These are phyloP conservation scores for Mycogona germanica DNA, from an alignment of 2,888 invertebrate genomes.

Conservation along the genomic window DNA sequence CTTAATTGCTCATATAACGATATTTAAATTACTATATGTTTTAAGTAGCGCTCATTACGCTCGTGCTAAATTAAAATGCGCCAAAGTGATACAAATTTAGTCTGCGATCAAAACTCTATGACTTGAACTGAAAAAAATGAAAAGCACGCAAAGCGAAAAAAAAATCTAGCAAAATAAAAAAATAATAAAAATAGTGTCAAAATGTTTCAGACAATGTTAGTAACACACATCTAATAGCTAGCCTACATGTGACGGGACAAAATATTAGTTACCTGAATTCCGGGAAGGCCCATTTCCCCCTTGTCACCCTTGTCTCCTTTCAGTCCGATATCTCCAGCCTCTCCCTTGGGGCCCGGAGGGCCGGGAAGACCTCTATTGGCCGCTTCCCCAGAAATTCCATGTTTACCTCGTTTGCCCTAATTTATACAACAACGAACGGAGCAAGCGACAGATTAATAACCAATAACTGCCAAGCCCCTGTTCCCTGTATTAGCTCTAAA, in stretches of 20 bases:
- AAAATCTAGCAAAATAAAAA: background rate
- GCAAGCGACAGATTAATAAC: constrained; percentile 9
- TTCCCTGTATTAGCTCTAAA: too few species aligned
- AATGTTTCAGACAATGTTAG: background rate
- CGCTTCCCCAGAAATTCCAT: constrained; percentile 43
- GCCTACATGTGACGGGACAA: background rate
- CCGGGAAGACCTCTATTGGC: constrained; percentile 52
- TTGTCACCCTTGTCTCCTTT: constrained; percentile 39
- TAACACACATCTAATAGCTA: too few species aligned
- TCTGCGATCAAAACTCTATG: too few species aligned
- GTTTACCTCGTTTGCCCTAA: constrained; percentile 36
- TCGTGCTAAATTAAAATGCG: too few species aligned
- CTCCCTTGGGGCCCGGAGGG: constrained; percentile 47
- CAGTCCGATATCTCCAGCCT: constrained; percentile 42
- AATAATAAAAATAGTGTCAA: constrained; percentile 3
- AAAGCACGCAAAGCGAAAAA: too few species aligned
- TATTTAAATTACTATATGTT: too few species aligned
- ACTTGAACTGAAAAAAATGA: too few species aligned
- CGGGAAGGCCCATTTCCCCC: constrained; percentile 42
- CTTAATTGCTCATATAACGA: too few species aligned
- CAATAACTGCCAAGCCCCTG: too few species aligned
- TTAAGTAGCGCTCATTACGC: too few species aligned
- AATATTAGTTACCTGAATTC: constrained; percentile 27
- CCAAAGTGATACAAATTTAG: too few species aligned
- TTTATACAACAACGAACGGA: constrained; percentile 14